phyloP scores from a whole-genome alignment of 2,888 invertebrate species.

The Furcula furcula region DNA sequence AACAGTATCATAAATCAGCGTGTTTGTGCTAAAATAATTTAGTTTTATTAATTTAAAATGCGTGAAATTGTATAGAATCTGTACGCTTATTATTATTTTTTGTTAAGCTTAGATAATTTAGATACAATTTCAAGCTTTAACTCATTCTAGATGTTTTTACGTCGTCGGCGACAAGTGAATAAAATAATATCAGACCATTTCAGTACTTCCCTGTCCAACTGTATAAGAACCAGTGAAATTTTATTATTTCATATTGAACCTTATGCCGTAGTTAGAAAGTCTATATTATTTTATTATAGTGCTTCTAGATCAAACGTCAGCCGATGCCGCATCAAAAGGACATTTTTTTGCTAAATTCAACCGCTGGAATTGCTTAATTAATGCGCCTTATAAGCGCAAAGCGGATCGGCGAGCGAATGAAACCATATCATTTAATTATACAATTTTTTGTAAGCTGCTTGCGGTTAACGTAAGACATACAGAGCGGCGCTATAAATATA shows the following conservation, averaged over 20 bases:
- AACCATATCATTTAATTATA: slow-evolving; percentile 38
- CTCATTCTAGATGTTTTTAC: no score
- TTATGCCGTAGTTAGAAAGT: neutral
- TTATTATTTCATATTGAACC: neutral
- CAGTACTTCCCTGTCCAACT: slow-evolving; percentile 13
- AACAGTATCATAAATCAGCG: no score
- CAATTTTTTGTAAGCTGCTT: slow-evolving; percentile 19
- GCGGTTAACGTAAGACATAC: slow-evolving; percentile 6
- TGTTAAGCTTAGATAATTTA: no score
- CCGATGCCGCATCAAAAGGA: slow-evolving; percentile 18
- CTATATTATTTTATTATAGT: slow-evolving; percentile 1
- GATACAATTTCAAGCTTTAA: no score
- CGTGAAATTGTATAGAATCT: no score
- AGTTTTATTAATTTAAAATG: no score
- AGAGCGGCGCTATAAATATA: neutral
- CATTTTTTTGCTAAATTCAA: slow-evolving; percentile 17
- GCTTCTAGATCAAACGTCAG: slow-evolving; percentile 23
- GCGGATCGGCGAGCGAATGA: slow-evolving; percentile 29
- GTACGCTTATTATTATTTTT: no score
- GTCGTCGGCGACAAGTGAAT: slow-evolving; percentile 15
- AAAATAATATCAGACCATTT: slow-evolving; percentile 17
- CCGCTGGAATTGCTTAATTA: slow-evolving; percentile 36
- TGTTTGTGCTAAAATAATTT: no score
- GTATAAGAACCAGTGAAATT: slow-evolving; percentile 13
- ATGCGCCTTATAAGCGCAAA: slow-evolving; percentile 33